A percentile compares a stretch with the other conserved stretches of the same genome.
Evolutionary conservation across 2,888 invertebrate species (phyloP).

Genomic region (Allolobophora icterica): DNA sequence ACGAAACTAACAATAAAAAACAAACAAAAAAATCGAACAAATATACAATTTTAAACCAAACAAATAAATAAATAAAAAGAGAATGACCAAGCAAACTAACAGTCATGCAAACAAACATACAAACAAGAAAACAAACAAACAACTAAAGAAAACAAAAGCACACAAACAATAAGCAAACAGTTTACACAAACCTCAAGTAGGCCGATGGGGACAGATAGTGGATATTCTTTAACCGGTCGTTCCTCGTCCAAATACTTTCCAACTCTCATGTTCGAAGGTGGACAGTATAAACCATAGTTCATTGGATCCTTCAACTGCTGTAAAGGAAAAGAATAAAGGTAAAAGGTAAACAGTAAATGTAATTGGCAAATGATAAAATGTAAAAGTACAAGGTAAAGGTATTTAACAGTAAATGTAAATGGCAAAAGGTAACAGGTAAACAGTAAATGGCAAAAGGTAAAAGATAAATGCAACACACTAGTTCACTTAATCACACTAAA

Average conservation of each 20-base stretch:
- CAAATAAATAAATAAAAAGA: not conserved
- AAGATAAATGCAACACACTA: not conserved
- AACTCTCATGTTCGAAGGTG: conserved; percentile 95
- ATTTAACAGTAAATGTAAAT: too few relatives aligned
- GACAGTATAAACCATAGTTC: conserved; percentile 98
- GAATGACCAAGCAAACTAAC: not conserved
- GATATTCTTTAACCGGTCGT: conserved; percentile 92
- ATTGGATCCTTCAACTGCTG: conserved; percentile 93
- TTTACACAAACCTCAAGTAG: conserved; percentile 84
- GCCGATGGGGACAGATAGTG: conserved; percentile 95
- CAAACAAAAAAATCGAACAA: not conserved
- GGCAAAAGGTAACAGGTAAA: too few relatives aligned
- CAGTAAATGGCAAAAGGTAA: not conserved
- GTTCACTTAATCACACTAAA: not conserved
- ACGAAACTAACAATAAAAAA: not conserved
- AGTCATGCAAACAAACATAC: not conserved
- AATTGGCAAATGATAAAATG: too few relatives aligned
- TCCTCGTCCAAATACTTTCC: conserved; percentile 99
- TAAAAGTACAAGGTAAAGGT: too few relatives aligned
- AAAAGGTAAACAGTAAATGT: too few relatives aligned
- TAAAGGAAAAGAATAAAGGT: not conserved
- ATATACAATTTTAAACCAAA: not conserved
- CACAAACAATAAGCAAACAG: not conserved
- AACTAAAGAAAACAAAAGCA: not conserved
- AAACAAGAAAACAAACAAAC: not conserved